Evolutionary conservation across 2,113 vertebrate genomes (phyloP), one percentile per base, ranked within the genome.

Genomic region (Psammodynastes pulverulentus): DNA sequence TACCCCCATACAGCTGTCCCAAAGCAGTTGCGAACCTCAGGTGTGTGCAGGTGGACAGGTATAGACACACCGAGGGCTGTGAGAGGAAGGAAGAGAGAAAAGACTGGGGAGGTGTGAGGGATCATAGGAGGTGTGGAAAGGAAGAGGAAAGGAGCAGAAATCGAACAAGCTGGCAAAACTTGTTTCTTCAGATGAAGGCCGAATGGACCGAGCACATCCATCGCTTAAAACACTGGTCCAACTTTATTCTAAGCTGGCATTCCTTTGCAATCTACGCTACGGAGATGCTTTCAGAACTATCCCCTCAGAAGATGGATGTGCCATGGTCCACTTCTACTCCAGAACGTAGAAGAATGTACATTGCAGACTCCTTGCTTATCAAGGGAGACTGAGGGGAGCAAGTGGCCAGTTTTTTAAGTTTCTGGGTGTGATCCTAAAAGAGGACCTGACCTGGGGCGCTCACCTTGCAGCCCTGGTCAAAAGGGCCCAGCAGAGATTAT

Each of bases 31-130:
- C 84, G 89, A 92, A 84, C 86, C 94, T 96, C 97, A 96, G 96
- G 96, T 95, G 96, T 95, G 96, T 92, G 96, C 23, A 1, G 93
- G 94, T 94, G 94, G 95, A 95, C 91, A 0, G 93, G 96, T 90
- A 94, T 88, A 96, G 96, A 93, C 95, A 97, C 94, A 95, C 88
- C 87, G 89, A 95, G 93, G 93, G 91, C 9, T 0, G 67, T 88
- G 93, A 93, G 94, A 95, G 95, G 94, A 94, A 94, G 95, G 92
- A 93, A 92, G 95, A 94, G 58, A 87, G n/a, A n/a, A n/a, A 51
- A 23, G 58, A 85, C 48, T 24, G 46, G 89, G 91, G 2, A 0
- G 79, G 91, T 56, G 91, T 62, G 86, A 86, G 89, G 92, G 95
- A 94, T 9, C n/a, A 49, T 49, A 12, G 89, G 95, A 95, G 91